Conservation (phyloP, 2,113 vertebrate genomes). For the Epinephelus fuscoguttatus region DNA sequence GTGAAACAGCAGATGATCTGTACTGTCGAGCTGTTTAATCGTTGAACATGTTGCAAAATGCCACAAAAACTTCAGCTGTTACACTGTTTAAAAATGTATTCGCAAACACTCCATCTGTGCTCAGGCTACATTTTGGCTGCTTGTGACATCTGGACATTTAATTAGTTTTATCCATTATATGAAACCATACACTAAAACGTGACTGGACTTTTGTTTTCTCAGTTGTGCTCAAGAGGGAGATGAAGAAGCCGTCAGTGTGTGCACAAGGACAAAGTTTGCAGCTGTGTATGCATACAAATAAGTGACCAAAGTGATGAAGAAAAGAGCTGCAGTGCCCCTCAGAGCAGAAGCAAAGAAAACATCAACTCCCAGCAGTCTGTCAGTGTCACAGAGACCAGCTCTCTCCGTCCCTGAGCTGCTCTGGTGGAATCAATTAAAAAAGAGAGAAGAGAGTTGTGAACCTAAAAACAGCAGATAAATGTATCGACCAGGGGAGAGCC, state of each 20-base stretch:
- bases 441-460: neutral
- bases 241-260: neutral
- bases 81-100: neutral
- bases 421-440: neutral
- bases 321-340: neutral
- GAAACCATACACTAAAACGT: neutral
- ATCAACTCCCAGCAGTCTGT: conserved; percentile 10
- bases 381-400: conserved; percentile 14
- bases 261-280: neutral
- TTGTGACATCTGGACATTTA: neutral
- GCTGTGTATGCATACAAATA: neutral
- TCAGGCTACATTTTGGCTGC: neutral
- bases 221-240: neutral
- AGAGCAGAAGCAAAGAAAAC: neutral
- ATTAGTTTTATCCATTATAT: too few species aligned
- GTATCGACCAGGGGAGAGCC: neutral
- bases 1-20: too few species aligned
- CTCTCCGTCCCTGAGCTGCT: neutral
- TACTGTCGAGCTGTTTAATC: neutral
- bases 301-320: neutral
- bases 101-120: neutral
- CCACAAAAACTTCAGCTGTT: too few species aligned
- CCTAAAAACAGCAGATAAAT: neutral
- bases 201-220: neutral
- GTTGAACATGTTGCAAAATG: neutral